Base-by-base conservation (phyloP, 2,113 vertebrate species). In the Stigmatopora argus region DNA sequence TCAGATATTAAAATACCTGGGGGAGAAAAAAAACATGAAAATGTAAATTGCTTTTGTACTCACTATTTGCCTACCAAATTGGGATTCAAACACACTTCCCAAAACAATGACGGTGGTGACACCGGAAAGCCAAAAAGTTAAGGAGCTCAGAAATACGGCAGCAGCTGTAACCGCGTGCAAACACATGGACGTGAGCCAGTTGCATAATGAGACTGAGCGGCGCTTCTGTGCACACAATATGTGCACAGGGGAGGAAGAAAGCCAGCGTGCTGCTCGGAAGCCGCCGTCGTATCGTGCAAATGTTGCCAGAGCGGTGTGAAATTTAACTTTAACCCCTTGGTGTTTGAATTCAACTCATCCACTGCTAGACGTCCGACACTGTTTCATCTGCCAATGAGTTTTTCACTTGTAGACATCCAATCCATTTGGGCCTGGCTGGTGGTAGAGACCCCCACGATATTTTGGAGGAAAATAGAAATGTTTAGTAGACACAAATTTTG, bases 1-100 rank as follows among this genome's bases (percentile, higher is more conserved):
- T 21, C 51, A 74, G 76, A 71, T 69, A 31, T 78, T 70, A 73
- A 77, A 70, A 51, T 64, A 78, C 19, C 78, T 83, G 0, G 7
- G 35, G 67, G 13, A 7, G 23, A 80, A 51, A 4, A 48, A 31
- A 70, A 71, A 67, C 15, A 62, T 48, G 0, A 17, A 19, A n/a
- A 1, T 49, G 8, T 9, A 15, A 11, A 2, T 10, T 49, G 26
- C n/a, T 21, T 0, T 6, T 38, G 8, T 19, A 38, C 17, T 18
- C 14, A 9, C 15, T 41, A 21, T 69, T 62, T 44, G 34, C 55
- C 35, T 9, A 11, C 5, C 64, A 9, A 1, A 14, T 8, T 5
- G 7, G 19, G 47, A 61, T 45, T 18, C 1, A 58, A 71, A 26
- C 26, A 2, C 19, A 49, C 13, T 15, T 46, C 21, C 11, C 14